Base-by-base conservation (phyloP, 2,888 invertebrate species). In the Amiota mariae region DNA sequence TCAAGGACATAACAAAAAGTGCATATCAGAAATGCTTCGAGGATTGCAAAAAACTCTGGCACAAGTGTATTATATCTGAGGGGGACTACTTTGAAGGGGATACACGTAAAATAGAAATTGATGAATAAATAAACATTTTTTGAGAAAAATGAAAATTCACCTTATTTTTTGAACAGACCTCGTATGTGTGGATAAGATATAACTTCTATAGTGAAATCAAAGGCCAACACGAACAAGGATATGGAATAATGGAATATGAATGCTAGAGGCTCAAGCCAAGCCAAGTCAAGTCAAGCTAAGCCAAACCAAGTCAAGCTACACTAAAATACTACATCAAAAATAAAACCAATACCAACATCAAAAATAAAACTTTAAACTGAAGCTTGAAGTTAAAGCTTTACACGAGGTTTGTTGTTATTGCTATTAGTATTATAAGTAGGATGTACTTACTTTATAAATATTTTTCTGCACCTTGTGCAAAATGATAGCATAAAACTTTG, bases 381-480 rank as follows among this genome's bases (percentile, higher is more conserved):
- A 20, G 20, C 11, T 59, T n/a, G 54, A 36, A 36, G 13, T 51
- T 51, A n/a, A 12, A 51, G 13, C 13, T 57, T 59, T 20, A 24
- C 59, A 20, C 20, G 9, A 59, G 15, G 59, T 15, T 10, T 59
- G 20, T 15, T 59, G 54, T n/a, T 15, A 8, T 51, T n/a, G 54
- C 13, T 51, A 18, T 66, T 18, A n/a, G 67, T n/a, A n/a, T 13
- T 67, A 20, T 13, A 36, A 13, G 20, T 61, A 24, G 8, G n/a
- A n/a, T n/a, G n/a, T n/a, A n/a, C n/a, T n/a, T 36, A 9, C 36
- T 24, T 11, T 20, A 54, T 20, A 12, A 1, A 3, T 54, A 68
- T 68, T 54, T 68, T 54, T 54, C 24, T 54, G 51, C 67, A 68
- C 67, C 67, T 68, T 68, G 24, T 54, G 67, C 24, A 20, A 51